These are phyloP conservation scores for Lasius platythorax DNA, from an alignment of 2,888 invertebrate species.

Conservation along the genomic window DNA sequence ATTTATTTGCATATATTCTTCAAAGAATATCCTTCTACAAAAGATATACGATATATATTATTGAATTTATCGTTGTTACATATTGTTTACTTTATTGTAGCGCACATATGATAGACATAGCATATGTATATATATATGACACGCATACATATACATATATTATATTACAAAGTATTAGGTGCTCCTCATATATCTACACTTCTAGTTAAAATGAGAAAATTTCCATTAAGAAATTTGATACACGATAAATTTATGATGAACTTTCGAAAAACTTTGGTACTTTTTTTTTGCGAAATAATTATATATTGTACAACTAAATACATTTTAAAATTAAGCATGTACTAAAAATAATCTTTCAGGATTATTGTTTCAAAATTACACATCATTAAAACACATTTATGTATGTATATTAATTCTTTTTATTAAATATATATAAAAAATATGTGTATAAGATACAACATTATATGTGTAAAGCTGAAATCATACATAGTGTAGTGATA, in stretches of 20 bases:
- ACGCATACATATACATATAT: conserved; percentile 22
- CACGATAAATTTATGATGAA: not conserved
- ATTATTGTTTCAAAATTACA: not conserved
- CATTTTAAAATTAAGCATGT: not conserved
- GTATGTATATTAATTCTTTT: conserved; percentile 77
- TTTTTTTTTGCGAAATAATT: not conserved
- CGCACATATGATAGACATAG: conserved; percentile 3
- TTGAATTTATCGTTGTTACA: not conserved
- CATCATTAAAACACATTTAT: conserved; percentile 34
- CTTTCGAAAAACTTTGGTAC: not conserved
- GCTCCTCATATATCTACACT: not conserved
- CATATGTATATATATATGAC: not conserved
- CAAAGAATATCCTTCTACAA: conserved; percentile 40
- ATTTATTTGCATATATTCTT: conserved; percentile 47
- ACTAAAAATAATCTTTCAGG: not conserved
- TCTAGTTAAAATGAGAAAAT: not conserved
- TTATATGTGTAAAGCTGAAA: conserved; percentile 82
- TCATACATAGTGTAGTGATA: conserved; percentile 74
- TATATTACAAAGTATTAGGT: conserved; percentile 25
- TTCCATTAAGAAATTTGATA: conserved; percentile 13
- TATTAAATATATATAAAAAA: conserved; percentile 86
- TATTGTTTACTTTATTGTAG: conserved; percentile 25
- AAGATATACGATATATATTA: not conserved
- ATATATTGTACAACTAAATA: conserved; percentile 1
- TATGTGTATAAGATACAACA: conserved; percentile 85